Evolutionary conservation across 2,113 vertebrate species (phyloP), one percentile per base, ranked within the genome.

Genomic region (Neogobius melanostomus): DNA sequence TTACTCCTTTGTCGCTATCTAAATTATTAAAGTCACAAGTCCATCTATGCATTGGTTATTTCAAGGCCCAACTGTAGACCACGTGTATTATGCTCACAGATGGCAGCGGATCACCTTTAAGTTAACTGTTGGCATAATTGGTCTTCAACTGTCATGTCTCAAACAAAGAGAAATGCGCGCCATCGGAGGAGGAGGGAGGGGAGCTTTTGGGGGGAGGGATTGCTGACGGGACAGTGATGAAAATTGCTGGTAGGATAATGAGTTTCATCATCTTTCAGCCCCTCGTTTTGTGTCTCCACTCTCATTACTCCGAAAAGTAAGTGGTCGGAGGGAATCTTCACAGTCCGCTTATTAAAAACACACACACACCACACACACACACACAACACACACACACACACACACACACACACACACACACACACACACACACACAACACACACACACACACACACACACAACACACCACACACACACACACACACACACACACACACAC

Each of bases 271-370:
- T 85, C 80, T 84, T 87, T 88, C 73, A 79, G 85, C 76, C 83
- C 79, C 76, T 80, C 77, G 74, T 76, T 71, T 72, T 64, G 68
- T 74, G 66, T 74, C 79, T 76, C 75, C 72, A 14, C 79, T 82
- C 85, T 90, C 85, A 90, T 92, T 91, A 92, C 89, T 89, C 83
- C 80, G 85, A 53, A 53, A 53, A 89, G 82, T 85, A 83, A 87
- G 83, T 89, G 80, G 86, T 87, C 47, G 71, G 83, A 88, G 84
- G 87, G 87, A 59, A 83, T 87, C 90, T 88, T 89, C 87, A 88
- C 89, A 90, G 88, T 83, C 89, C 86, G 86, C 86, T 92, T 91
- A 93, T 93, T 91, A 91, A 92, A 92, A 91, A 91, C 90, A 51
- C n/a, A n/a, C n/a, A n/a, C n/a, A n/a, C n/a, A n/a, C n/a, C n/a